Percentiles rank a stretch among this genome's conserved stretches.
These are phyloP conservation scores for Pygocentrus nattereri DNA, from an alignment of 2,797 vertebrate species.

Conservation along the genomic window DNA sequence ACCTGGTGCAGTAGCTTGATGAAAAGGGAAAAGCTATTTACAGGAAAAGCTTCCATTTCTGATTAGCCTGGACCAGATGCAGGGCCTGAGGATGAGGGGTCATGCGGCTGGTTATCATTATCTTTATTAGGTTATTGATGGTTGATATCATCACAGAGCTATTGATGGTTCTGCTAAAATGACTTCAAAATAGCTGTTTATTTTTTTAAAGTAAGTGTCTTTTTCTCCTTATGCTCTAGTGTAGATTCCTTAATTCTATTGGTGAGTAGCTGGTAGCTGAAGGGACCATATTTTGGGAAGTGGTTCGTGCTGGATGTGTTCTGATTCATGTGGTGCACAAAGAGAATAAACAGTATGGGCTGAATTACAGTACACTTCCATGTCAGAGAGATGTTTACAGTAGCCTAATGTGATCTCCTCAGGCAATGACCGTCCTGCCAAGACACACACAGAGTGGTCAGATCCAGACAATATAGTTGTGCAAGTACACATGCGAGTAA, in stretches of 20 bases:
- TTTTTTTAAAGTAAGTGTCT: neutral
- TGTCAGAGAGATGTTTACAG: constrained; percentile 66
- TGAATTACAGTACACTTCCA: constrained; percentile 59
- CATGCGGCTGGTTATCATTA: neutral
- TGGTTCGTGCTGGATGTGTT: constrained; percentile 43
- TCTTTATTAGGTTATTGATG: neutral
- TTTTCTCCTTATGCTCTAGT: neutral
- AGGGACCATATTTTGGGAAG: constrained; percentile 41
- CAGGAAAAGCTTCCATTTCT: no score
- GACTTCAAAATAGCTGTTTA: neutral
- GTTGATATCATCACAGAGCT: neutral
- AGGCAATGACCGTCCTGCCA: constrained; percentile 52
- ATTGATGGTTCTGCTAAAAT: neutral
- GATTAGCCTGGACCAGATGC: neutral
- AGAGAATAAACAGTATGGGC: constrained; percentile 53
- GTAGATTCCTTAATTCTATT: constrained; percentile 18
- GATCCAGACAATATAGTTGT: constrained; percentile 27
- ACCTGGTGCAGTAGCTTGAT: neutral
- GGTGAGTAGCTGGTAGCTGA: constrained; percentile 15
- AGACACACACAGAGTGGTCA: constrained; percentile 35
- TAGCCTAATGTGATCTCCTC: constrained; percentile 56
- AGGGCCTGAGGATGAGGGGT: neutral
- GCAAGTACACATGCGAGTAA: constrained; percentile 19
- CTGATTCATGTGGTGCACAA: constrained; percentile 53
- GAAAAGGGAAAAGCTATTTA: no score